A percentile compares a stretch with the other conserved stretches of the same genome.
Evolutionary conservation across 2,888 invertebrate species (phyloP).

Genomic region (Stenichneumon culpator): DNA sequence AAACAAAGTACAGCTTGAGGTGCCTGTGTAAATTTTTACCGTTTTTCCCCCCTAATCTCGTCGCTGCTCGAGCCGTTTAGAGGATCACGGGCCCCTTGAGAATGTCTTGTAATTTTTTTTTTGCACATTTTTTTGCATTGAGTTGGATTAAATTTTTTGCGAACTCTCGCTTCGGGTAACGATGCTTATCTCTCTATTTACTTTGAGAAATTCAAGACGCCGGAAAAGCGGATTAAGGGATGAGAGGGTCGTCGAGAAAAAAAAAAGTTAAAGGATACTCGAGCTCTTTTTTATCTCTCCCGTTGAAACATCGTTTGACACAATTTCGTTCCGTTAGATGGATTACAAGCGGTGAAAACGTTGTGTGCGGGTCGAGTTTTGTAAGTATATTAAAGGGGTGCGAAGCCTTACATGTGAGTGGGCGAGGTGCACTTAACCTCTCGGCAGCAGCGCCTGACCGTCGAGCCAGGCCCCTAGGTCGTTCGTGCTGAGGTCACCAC

Average conservation of each 20-base stretch:
- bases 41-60: neutral
- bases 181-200: constrained; percentile 2
- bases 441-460: constrained; percentile 22
- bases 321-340: constrained; percentile 38
- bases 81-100: neutral
- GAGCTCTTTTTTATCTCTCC: constrained; percentile 5
- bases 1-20: neutral
- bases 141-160: neutral
- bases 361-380: constrained; percentile 52
- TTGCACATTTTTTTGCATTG: neutral
- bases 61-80: neutral
- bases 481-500: constrained; percentile 57
- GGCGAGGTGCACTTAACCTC: constrained; percentile 65
- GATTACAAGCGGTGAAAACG: constrained; percentile 43
- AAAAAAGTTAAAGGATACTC: neutral
- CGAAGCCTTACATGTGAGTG: constrained; percentile 58
- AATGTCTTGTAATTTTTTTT: neutral
- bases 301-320: constrained; percentile 25
- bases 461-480: constrained; percentile 22
- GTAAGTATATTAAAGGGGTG: constrained; percentile 64
- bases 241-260: neutral
- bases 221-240: constrained; percentile 6
- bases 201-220: neutral
- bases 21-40: neutral
- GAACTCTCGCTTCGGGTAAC: neutral